These are phyloP conservation scores for Elanoides forficatus DNA, from an alignment of 2,113 vertebrate species.

Conservation along the genomic window DNA sequence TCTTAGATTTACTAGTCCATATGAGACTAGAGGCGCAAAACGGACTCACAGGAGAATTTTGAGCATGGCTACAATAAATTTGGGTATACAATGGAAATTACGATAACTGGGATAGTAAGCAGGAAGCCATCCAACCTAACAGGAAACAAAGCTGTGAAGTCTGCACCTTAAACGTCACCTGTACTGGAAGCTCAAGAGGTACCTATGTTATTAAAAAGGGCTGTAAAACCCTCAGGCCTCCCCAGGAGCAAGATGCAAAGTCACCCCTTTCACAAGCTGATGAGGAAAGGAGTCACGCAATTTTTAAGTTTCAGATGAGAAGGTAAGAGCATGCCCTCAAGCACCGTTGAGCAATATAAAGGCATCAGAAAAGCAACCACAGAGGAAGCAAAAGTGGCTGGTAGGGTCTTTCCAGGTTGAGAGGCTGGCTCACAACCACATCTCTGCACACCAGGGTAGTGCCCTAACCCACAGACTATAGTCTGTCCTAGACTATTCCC, in stretches of 20 bases:
- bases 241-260: neutral
- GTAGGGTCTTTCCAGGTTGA: neutral
- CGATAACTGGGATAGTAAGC: neutral
- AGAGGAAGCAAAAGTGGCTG: neutral
- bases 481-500: neutral
- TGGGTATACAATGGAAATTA: neutral
- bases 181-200: neutral
- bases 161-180: neutral
- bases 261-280: conserved; percentile 4
- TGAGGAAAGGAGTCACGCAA: neutral
- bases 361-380: neutral
- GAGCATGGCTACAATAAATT: neutral
- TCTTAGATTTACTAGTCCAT: neutral
- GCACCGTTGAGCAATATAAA: neutral
- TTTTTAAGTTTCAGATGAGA: neutral
- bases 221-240: neutral
- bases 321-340: neutral
- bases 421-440: neutral
- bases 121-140: neutral
- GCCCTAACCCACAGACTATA: neutral
- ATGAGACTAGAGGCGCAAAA: neutral
- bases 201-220: neutral
- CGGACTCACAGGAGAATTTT: neutral
- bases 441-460: neutral
- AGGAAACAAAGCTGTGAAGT: neutral